Evolutionary conservation across 1,140 invertebrate species (phyloP).

Genomic region (Conus ventricosus): DNA sequence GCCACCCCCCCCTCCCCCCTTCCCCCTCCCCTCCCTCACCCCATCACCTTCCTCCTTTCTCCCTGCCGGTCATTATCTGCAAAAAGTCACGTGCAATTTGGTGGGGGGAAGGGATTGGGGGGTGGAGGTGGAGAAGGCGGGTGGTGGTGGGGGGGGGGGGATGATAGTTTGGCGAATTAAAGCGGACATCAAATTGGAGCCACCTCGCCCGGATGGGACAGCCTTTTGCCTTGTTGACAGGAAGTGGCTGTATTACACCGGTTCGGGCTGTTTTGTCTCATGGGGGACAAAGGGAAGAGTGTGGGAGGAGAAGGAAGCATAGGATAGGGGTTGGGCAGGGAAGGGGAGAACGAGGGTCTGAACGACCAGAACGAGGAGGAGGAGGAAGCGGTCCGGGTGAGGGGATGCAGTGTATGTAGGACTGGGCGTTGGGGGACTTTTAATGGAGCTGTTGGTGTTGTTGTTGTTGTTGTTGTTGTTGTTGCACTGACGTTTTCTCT

Average conservation of each 20-base stretch:
- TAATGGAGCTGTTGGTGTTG: too few species aligned
- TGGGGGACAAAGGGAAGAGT: too few species aligned
- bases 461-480: too few species aligned
- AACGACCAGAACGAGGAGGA: too few species aligned
- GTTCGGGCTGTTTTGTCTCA: background rate
- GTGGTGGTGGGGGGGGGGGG: background rate
- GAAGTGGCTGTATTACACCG: constrained; percentile 17
- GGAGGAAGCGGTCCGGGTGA: too few species aligned
- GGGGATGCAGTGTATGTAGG: too few species aligned
- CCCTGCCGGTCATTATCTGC: background rate
- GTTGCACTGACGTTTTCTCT: too few species aligned
- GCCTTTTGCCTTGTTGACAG: background rate
- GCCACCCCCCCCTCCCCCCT: background rate
- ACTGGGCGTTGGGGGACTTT: too few species aligned
- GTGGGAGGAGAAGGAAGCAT: too few species aligned
- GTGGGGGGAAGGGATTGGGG: background rate
- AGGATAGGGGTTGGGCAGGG: too few species aligned
- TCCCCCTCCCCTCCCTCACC: background rate
- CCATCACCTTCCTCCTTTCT: background rate
- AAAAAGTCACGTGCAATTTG: constrained; percentile 29
- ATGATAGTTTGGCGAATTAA: constrained; percentile 7
- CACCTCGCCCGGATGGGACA: background rate
- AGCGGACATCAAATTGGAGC: constrained; percentile 27
- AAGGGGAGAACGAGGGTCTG: background rate
- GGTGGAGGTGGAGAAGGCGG: background rate